Percentiles rank a stretch among this genome's conserved stretches.
These are phyloP conservation scores for Muntiacus muntjak DNA, from an alignment of 2,113 vertebrate genomes.

Conservation along the genomic window DNA sequence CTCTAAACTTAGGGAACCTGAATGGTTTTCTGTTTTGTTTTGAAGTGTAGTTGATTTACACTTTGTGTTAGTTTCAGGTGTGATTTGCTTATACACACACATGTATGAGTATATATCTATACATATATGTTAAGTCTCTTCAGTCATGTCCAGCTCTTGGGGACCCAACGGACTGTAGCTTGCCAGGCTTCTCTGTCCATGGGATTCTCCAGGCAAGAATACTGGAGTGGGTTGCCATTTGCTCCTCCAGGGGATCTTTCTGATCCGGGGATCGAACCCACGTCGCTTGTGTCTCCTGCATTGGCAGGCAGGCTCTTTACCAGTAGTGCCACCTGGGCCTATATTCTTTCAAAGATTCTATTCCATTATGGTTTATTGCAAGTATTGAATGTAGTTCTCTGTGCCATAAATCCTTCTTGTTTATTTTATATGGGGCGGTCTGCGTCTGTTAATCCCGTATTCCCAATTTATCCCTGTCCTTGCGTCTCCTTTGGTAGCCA, in stretches of 20 bases:
- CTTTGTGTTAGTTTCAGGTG: not conserved
- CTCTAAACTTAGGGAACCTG: not conserved
- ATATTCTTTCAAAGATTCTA: not conserved
- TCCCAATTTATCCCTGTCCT: not conserved
- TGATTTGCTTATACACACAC: not conserved
- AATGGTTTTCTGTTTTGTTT: not conserved
- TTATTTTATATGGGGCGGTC: not conserved
- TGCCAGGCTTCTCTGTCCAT: not conserved
- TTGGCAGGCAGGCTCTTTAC: not conserved
- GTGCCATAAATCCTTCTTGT: not conserved
- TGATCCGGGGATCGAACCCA: not conserved
- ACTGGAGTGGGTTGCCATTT: not conserved
- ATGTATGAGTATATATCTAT: not conserved
- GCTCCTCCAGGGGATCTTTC: not conserved
- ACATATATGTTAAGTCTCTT: not conserved
- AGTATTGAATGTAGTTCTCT: not conserved
- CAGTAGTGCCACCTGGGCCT: not conserved
- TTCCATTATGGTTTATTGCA: not conserved
- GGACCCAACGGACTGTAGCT: not conserved
- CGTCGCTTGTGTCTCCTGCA: fast-evolving
- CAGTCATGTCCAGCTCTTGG: not conserved
- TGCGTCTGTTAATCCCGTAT: not conserved
- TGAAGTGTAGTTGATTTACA: not conserved
- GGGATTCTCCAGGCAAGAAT: not conserved
- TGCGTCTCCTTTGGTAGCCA: not conserved